Evolutionary conservation across 2,797 vertebrate species (phyloP).

Genomic region (Denticeps clupeoides): DNA sequence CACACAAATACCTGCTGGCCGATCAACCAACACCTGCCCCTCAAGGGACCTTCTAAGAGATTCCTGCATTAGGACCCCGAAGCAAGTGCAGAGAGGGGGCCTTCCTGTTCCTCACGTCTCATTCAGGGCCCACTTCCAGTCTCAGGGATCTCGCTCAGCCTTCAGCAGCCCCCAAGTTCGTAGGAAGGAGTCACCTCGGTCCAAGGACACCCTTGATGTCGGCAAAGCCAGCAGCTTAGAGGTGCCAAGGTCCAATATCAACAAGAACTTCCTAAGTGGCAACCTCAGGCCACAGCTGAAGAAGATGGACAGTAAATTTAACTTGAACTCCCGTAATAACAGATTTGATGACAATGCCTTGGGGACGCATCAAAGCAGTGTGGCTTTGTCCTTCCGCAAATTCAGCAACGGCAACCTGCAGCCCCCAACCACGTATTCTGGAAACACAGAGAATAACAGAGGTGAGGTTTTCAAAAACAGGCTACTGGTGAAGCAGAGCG

Average conservation of each 20-base stretch:
- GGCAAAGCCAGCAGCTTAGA: slow-evolving; percentile 16
- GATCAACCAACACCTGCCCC: slow-evolving; percentile 27
- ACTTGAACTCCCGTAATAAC: slow-evolving; percentile 1
- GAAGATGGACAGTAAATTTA: slow-evolving; percentile 35
- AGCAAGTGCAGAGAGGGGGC: slow-evolving; percentile 38
- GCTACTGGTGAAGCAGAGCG: slow-evolving; percentile 17
- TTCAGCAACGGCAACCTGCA: slow-evolving; percentile 38
- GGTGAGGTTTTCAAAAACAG: slow-evolving; percentile 6
- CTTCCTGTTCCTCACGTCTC: slow-evolving; percentile 26
- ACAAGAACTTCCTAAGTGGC: slow-evolving; percentile 45
- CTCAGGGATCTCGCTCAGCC: slow-evolving; percentile 44
- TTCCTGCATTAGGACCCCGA: slow-evolving; percentile 37
- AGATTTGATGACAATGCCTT: neutral
- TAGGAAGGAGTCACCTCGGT: slow-evolving; percentile 34
- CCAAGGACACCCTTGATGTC: slow-evolving; percentile 45
- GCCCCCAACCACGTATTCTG: no score
- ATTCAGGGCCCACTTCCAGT: slow-evolving; percentile 9
- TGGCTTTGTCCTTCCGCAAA: slow-evolving; percentile 4
- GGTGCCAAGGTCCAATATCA: slow-evolving; percentile 39
- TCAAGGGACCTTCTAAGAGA: slow-evolving; percentile 39
- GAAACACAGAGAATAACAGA: neutral
- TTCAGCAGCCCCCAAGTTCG: slow-evolving; percentile 56
- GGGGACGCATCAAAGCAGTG: slow-evolving; percentile 8
- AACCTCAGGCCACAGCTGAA: slow-evolving; percentile 28
- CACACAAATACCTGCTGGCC: slow-evolving; percentile 34